Percentiles rank a stretch among this genome's conserved stretches.
These are phyloP conservation scores for Watsonalla cultraria DNA, from an alignment of 2,888 invertebrate species.

Conservation along the genomic window DNA sequence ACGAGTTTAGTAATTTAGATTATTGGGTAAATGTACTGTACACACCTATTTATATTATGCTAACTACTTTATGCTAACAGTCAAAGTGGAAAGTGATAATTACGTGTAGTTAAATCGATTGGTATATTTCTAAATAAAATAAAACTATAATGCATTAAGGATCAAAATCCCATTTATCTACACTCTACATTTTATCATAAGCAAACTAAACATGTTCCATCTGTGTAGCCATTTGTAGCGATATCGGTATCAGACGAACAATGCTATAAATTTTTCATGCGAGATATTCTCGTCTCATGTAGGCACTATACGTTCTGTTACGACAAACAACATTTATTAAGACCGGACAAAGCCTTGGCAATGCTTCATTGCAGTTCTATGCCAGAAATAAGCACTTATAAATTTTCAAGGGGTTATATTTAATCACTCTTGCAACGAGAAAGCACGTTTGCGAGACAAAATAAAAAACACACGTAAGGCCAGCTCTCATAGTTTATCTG, in stretches of 20 bases:
- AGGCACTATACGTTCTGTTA: constrained; percentile 53
- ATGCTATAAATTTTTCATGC: constrained; percentile 52
- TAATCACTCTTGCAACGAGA: constrained; percentile 67
- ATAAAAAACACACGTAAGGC: constrained; percentile 29
- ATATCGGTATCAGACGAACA: constrained; percentile 26
- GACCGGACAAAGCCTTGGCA: constrained; percentile 45
- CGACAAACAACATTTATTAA: constrained; percentile 66
- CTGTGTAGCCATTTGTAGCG: constrained; percentile 29
- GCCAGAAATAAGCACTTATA: constrained; percentile 72
- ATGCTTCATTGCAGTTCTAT: constrained; percentile 30
- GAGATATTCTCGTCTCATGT: constrained; percentile 42
- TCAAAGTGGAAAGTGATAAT: background rate
- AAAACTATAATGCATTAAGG: too few relatives aligned
- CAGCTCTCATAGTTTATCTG: background rate
- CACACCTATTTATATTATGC: background rate
- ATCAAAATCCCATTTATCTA: too few relatives aligned
- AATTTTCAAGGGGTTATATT: constrained; percentile 69
- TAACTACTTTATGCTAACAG: background rate
- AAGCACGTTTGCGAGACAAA: constrained; percentile 52
- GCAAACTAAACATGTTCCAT: constrained; percentile 10
- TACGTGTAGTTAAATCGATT: background rate
- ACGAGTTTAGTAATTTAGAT: constrained; percentile 1
- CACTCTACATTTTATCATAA: too few relatives aligned
- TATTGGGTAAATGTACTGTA: constrained; percentile 1
- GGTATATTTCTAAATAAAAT: too few relatives aligned